Conservation (phyloP, 2,113 vertebrate species). For the Corvus cornix region DNA sequence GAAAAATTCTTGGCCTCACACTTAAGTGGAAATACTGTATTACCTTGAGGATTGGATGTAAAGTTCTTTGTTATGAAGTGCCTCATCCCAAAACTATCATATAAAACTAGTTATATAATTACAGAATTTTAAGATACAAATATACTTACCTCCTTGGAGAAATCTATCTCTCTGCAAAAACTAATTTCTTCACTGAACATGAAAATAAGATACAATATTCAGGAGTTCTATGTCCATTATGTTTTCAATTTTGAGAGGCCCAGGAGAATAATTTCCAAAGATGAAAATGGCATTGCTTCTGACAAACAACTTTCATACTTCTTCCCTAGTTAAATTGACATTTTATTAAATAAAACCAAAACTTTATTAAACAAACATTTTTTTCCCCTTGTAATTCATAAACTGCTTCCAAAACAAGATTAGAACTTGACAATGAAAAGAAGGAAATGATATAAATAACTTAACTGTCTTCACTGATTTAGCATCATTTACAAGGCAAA, state of each 20-base stretch:
- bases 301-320: neutral
- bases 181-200: slow-evolving; percentile 1
- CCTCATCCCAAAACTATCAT: neutral
- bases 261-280: neutral
- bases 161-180: neutral
- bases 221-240: neutral
- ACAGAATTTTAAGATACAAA: neutral
- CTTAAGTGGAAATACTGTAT: neutral
- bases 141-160: neutral
- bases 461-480: neutral
- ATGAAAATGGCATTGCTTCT: neutral
- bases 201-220: neutral
- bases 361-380: neutral
- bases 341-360: slow-evolving; percentile 23
- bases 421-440: neutral
- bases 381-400: neutral
- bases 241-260: neutral
- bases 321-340: neutral
- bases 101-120: neutral
- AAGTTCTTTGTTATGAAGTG: neutral
- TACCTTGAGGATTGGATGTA: neutral
- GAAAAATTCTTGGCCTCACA: neutral
- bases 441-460: neutral
- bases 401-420: neutral
- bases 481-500: neutral